Conservation (phyloP, 2,888 invertebrate genomes). For the Perizoma flavofasciatum region DNA sequence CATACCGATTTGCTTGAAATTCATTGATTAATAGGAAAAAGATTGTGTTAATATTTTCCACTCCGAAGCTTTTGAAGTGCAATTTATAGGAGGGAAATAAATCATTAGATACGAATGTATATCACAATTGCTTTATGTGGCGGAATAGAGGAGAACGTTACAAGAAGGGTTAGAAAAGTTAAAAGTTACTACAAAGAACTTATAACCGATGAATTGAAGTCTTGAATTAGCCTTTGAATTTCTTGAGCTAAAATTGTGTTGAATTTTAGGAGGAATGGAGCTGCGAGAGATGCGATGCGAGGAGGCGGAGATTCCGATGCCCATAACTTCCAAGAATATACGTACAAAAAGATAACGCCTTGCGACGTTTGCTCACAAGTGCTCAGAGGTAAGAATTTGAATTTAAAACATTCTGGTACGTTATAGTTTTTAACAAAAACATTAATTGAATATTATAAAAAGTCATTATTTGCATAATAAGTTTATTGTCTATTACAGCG, state of each 20-base stretch:
- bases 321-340: constrained; percentile 96
- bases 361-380: constrained; percentile 97
- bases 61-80: constrained; percentile 12
- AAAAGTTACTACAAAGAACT: constrained; percentile 8
- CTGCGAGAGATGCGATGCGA: constrained; percentile 84
- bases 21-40: constrained; percentile 41
- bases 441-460: too few relatives aligned
- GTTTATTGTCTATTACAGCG: too few relatives aligned
- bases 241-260: constrained; percentile 33
- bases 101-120: constrained; percentile 19
- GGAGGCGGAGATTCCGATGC: constrained; percentile 86
- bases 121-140: constrained; percentile 21
- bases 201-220: constrained; percentile 16
- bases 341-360: constrained; percentile 97
- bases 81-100: constrained; percentile 17
- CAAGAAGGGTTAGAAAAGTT: constrained; percentile 15
- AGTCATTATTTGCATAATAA: too few relatives aligned
- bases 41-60: constrained; percentile 24
- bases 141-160: constrained; percentile 12
- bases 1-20: constrained; percentile 46
- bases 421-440: not conserved
- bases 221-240: constrained; percentile 3
- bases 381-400: constrained; percentile 87
- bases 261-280: constrained; percentile 88
- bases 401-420: constrained; percentile 3